Base-by-base conservation (phyloP, 1,140 invertebrate genomes). In the Aradophagus sp. region DNA sequence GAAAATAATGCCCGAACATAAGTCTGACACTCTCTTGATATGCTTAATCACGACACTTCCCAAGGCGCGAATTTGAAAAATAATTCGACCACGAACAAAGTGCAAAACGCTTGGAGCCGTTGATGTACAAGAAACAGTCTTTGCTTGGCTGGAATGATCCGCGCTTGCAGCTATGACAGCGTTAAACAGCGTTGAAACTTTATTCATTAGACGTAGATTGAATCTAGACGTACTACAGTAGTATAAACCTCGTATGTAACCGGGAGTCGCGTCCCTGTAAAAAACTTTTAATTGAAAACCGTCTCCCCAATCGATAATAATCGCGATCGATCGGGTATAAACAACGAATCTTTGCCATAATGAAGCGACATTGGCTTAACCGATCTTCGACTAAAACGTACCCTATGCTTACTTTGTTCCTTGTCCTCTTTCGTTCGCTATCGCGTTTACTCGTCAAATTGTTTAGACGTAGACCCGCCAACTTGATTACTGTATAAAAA, bases 191-290 rank as follows among this genome's bases (percentile, higher is more conserved):
- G 50, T 71, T 52, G 39, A 38, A 58, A 66, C 26, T 66, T 61
- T 34, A 52, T 39, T 58, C 47, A 38, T 59, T 50, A 61, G 56
- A 56, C 62, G 56, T 39, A 62, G 38, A 72, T 66, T 62, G 31
- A 62, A 62, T 73, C 56, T 73, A 73, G 70, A 67, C 52, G 52
- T 63, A 67, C 63, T 68, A 73, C 41, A 8, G 15, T 67, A 62
- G 63, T 68, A 73, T 52, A 73, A 73, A 73, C 45, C 56, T 73
- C 52, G 52, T 52, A 53, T 66, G 55, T 63, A 63, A 52, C 44
- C 41, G 58, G 70, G 70, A 67, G 16, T 67, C 52, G 50, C 45
- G 50, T 73, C 69, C 62, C 69, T 73, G 70, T 73, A 73, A 73
- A 73, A 63, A 73, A 58, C 38, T 67, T 73, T 52, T 63, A 73